phyloP scores from a whole-genome alignment of 2,888 invertebrate genomes.

The Salticus scenicus region DNA sequence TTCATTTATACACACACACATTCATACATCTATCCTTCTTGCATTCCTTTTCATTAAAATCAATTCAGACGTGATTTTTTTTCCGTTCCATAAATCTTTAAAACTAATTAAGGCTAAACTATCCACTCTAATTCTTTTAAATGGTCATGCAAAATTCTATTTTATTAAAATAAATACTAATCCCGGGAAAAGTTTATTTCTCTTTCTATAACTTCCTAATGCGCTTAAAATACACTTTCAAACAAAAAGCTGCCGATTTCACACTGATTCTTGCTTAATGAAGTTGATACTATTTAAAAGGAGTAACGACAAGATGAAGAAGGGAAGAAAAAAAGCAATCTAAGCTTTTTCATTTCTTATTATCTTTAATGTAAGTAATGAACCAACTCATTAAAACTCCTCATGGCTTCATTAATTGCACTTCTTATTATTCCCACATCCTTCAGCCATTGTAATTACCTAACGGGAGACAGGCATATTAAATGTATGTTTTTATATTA shows the following conservation, averaged over 20 bases:
- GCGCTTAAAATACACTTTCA: too few species aligned
- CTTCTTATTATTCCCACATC: slow-evolving; percentile 7
- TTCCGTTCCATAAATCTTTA: too few species aligned
- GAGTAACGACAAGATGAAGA: background rate
- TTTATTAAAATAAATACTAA: too few species aligned
- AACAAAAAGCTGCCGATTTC: background rate
- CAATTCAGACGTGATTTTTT: too few species aligned
- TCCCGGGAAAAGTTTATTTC: too few species aligned
- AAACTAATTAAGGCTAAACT: too few species aligned
- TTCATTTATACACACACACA: too few species aligned
- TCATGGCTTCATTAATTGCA: background rate
- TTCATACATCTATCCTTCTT: too few species aligned
- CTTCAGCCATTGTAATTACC: background rate
- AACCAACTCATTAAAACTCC: background rate
- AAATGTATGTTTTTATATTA: slow-evolving; percentile 11
- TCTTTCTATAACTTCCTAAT: too few species aligned
- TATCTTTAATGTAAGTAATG: slow-evolving; percentile 2
- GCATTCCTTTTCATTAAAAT: too few species aligned
- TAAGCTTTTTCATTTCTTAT: slow-evolving; percentile 3
- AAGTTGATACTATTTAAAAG: background rate
- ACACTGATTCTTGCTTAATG: background rate
- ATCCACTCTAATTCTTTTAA: too few species aligned
- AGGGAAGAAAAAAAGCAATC: background rate
- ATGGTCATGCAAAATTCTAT: too few species aligned
- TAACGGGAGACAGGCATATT: background rate